These are phyloP conservation scores for Hetaerina americana DNA, from an alignment of 1,140 invertebrate species.

Conservation along the genomic window DNA sequence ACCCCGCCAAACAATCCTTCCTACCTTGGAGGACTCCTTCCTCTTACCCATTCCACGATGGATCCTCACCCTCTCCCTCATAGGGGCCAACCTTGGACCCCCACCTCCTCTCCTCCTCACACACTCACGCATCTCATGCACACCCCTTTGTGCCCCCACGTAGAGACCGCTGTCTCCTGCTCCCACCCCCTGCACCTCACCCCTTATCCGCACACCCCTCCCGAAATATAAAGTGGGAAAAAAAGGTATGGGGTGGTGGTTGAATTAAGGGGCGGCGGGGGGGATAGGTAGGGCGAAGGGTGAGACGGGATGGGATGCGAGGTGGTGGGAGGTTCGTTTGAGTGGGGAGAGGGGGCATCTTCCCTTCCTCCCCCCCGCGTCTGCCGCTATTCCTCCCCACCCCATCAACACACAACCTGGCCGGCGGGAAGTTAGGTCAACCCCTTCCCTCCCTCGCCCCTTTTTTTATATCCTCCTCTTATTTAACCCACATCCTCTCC, in stretches of 20 bases:
- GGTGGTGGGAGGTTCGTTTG: too few relatives aligned
- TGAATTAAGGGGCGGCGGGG: too few relatives aligned
- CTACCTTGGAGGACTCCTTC: neutral
- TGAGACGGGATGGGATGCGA: too few relatives aligned
- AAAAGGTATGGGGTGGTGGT: neutral
- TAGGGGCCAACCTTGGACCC: too few relatives aligned
- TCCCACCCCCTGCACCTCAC: too few relatives aligned
- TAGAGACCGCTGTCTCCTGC: too few relatives aligned
- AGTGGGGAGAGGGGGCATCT: too few relatives aligned
- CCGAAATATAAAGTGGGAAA: neutral
- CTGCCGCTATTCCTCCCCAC: neutral
- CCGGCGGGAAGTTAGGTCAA: neutral
- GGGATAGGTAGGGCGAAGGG: too few relatives aligned
- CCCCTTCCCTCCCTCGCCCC: neutral
- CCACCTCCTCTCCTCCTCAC: neutral
- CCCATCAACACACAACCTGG: neutral
- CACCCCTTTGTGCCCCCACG: neutral
- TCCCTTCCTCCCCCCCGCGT: neutral
- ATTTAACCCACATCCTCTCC: neutral
- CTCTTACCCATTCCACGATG: too few relatives aligned
- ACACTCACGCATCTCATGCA: neutral
- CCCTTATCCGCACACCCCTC: too few relatives aligned
- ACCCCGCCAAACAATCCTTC: neutral
- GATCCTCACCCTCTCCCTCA: too few relatives aligned
- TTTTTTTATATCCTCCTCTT: neutral